Percentiles rank a stretch among this genome's conserved stretches.
These are phyloP conservation scores for Rallus crepitans DNA, from an alignment of 2,797 vertebrate species.

Conservation along the genomic window DNA sequence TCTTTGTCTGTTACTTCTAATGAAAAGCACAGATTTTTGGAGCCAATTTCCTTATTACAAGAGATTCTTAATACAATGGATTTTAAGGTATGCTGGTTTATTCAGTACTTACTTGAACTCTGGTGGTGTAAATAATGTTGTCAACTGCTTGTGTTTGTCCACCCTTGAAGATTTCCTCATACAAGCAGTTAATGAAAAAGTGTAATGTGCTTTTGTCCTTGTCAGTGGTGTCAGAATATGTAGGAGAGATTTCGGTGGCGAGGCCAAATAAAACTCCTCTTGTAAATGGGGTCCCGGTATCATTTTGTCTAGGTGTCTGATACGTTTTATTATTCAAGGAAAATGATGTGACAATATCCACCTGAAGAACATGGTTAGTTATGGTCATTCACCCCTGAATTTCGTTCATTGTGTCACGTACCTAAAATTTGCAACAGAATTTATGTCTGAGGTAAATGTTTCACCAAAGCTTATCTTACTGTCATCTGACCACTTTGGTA, in stretches of 20 bases:
- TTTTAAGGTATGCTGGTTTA: slow-evolving; percentile 39
- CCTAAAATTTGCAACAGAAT: slow-evolving; percentile 7
- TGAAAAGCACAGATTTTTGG: neutral
- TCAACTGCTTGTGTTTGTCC: slow-evolving; percentile 59
- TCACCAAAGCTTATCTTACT: slow-evolving; percentile 6
- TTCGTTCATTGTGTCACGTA: slow-evolving; percentile 45
- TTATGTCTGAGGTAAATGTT: slow-evolving; percentile 52
- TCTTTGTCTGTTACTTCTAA: slow-evolving; percentile 34
- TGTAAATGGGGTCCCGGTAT: neutral
- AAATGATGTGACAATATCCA: slow-evolving; percentile 36
- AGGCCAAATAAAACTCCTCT: slow-evolving; percentile 38
- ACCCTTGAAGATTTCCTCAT: slow-evolving; percentile 69
- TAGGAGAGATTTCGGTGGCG: slow-evolving; percentile 15
- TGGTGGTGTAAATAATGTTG: slow-evolving; percentile 60
- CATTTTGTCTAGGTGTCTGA: slow-evolving; percentile 56
- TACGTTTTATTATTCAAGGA: slow-evolving; percentile 44
- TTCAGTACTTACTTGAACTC: slow-evolving; percentile 49
- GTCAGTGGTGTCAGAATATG: slow-evolving; percentile 46
- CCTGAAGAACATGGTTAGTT: slow-evolving; percentile 68
- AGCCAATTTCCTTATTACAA: slow-evolving; percentile 12
- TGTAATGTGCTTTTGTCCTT: slow-evolving; percentile 66
- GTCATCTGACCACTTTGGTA: slow-evolving; percentile 11
- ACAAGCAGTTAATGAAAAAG: slow-evolving; percentile 64
- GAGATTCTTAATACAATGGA: neutral
- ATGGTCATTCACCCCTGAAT: slow-evolving; percentile 52